Conservation (phyloP, 2,888 invertebrate genomes). For the Orgyia antiqua region DNA sequence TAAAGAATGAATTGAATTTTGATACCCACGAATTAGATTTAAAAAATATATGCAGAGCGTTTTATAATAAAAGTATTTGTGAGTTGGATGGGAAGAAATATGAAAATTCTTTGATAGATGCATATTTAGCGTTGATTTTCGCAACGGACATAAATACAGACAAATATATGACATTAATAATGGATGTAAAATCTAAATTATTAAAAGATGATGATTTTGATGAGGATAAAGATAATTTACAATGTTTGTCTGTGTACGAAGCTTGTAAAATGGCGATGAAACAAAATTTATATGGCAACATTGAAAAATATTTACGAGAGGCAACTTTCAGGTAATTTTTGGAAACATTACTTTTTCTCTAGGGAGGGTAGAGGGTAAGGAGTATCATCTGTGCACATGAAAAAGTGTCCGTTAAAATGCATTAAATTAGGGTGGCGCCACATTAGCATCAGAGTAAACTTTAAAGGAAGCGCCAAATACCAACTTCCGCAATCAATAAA, state of each 20-base stretch:
- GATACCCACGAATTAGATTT: conserved; percentile 29
- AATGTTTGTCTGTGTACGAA: conserved; percentile 39
- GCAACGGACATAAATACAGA: conserved; percentile 38
- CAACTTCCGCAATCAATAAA: no score
- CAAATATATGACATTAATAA: conserved; percentile 58
- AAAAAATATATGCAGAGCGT: conserved; percentile 51
- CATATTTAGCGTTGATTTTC: conserved; percentile 51
- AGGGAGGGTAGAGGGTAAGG: no score
- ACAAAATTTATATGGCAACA: conserved; percentile 37
- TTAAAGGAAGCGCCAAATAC: no score
- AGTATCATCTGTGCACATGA: no score
- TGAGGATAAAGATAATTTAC: conserved; percentile 32
- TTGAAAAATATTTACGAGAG: conserved; percentile 36
- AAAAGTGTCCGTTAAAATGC: no score
- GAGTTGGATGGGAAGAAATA: conserved; percentile 48
- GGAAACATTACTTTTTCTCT: no score
- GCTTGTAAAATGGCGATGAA: conserved; percentile 32
- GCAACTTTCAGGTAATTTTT: conserved; percentile 46
- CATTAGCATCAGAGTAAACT: no score
- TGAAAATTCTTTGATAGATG: conserved; percentile 44
- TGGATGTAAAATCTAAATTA: conserved; percentile 60
- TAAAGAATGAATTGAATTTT: conserved; percentile 41
- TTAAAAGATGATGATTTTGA: conserved; percentile 29
- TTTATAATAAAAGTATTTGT: conserved; percentile 65
- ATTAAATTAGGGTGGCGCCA: no score